Evolutionary conservation across 2,888 invertebrate species (phyloP), one percentile per base, ranked within the genome.

Genomic region (Meganola albula): DNA sequence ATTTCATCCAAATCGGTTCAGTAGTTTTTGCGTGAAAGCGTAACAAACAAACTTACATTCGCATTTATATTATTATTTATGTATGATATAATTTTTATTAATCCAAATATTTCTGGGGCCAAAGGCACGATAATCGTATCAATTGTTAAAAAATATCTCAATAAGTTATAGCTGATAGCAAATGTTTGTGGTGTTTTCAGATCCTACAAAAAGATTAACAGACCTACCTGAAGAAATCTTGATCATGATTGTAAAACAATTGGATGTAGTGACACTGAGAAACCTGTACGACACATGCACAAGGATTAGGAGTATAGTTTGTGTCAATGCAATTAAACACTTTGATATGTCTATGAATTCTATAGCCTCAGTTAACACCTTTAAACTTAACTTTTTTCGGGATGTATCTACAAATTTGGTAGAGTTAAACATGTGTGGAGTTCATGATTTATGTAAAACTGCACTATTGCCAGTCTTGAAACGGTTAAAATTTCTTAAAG

Each of bases 401-500:
- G 57, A 60, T 34, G 62, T 80, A 18, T 64, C 74, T 16, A 29
- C 32, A 21, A 44, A 69, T 41, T 46, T 83, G 21, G 36, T 55
- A 40, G 63, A 63, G 21, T 56, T 83, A 1, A 68, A 74, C 41
- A 34, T 82, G 45, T 49, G 66, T 52, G 74, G 66, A 20, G 62
- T 79, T 12, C 45, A 47, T 13, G 67, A 78, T 51, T 52, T 82
- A 27, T 53, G 46, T 20, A 75, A 69, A 48, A 53, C 63, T 14
- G 25, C 48, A 12, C 40, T 80, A 8, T 11, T 74, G 25, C 53
- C 61, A 22, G 67, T 61, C 8, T 37, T 74, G 18, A 70, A 55
- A 31, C 66, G 50, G 31, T 36, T 79, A 30, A 74, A 73, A 40
- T 47, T 37, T 23, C 49, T 83, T 31, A 61, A 57, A 44, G 54